phyloP scores from a whole-genome alignment of 2,797 vertebrate species.

The Myiotriccus ornatus region DNA sequence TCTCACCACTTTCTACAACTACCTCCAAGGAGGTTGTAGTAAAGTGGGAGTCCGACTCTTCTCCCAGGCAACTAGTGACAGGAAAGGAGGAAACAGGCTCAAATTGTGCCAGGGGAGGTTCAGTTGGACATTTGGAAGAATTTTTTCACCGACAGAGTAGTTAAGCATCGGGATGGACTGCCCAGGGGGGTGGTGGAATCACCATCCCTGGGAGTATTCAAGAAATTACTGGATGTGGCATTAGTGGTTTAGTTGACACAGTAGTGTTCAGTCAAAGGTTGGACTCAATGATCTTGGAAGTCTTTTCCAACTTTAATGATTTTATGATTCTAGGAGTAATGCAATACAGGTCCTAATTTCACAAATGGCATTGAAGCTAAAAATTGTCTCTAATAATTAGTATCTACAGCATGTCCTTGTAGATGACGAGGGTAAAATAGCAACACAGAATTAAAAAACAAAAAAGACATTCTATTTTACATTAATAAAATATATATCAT shows the following conservation, averaged over 20 bases:
- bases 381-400: background rate
- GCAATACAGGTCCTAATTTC: background rate
- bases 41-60: background rate
- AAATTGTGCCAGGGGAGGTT: background rate
- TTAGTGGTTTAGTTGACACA: background rate
- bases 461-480: background rate
- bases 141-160: background rate
- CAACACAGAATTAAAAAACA: background rate
- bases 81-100: background rate
- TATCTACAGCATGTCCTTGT: background rate
- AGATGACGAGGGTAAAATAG: background rate
- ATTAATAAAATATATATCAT: background rate
- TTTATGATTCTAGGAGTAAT: background rate
- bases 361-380: background rate
- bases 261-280: background rate
- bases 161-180: background rate
- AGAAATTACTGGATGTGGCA: background rate
- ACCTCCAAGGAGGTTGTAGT: background rate
- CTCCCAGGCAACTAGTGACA: background rate
- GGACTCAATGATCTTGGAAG: background rate
- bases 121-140: background rate
- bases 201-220: background rate
- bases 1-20: background rate
- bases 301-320: background rate
- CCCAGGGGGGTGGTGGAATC: background rate